Percentiles rank a stretch among this genome's conserved stretches.
Conservation (phyloP, 2,797 vertebrate genomes). For the Cercopithecus petaurista region DNA sequence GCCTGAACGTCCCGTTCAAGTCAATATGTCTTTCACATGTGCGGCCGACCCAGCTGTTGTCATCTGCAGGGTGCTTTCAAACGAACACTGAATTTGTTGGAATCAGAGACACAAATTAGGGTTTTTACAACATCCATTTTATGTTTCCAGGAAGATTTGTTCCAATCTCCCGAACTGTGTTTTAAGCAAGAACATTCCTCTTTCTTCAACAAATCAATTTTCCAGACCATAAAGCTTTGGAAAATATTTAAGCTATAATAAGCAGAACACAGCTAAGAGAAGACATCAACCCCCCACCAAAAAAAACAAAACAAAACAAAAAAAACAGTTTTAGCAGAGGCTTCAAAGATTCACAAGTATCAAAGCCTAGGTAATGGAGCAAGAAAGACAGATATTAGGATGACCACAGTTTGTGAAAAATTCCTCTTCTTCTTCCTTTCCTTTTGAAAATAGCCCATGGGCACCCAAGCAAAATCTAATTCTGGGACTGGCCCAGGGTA, state of each 20-base stretch:
- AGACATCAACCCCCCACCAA: background rate
- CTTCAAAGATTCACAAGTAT: background rate
- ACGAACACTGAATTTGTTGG: slow-evolving; percentile 62
- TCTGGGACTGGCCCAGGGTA: background rate
- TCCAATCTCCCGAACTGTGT: slow-evolving; percentile 66
- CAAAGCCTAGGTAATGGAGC: background rate
- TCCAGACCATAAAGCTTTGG: slow-evolving; percentile 54
- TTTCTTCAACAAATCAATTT: slow-evolving; percentile 72
- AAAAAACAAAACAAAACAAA: background rate
- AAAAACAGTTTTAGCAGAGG: background rate
- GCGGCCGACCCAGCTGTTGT: slow-evolving; percentile 60
- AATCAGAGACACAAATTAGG: slow-evolving; percentile 67
- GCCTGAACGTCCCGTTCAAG: slow-evolving; percentile 62
- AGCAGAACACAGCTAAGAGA: background rate
- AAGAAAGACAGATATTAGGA: background rate
- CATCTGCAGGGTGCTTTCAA: slow-evolving; percentile 67
- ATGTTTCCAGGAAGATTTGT: slow-evolving; percentile 66
- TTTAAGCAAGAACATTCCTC: slow-evolving; percentile 60
- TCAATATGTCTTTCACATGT: slow-evolving; percentile 68
- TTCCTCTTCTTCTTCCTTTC: background rate
- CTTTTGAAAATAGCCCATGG: slow-evolving; percentile 40
- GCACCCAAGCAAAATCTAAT: slow-evolving; percentile 14
- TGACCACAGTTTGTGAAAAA: background rate
- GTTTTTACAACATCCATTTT: slow-evolving; percentile 62
- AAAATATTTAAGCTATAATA: slow-evolving; percentile 49